Base-by-base conservation (phyloP, 2,113 vertebrate species). In the Antennarius striatus region DNA sequence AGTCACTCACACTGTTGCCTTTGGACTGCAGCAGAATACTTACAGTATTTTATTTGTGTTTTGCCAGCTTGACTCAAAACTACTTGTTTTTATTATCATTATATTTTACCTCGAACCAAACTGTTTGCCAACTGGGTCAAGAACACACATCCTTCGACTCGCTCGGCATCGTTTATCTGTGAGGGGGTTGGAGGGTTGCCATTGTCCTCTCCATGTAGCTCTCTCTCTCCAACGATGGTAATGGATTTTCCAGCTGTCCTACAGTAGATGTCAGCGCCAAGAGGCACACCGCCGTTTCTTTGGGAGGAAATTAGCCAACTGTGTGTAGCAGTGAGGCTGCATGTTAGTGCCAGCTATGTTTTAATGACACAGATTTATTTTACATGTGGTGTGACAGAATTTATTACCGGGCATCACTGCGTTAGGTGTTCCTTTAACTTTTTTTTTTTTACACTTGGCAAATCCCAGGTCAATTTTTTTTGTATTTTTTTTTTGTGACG, bases 161-260 rank as follows among this genome's bases (percentile, higher is more conserved):
- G 50, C 53, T 47, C n/a, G 47, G 9, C 22, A 10, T 64, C 3
- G 30, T 53, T 62, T 50, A 10, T 57, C 29, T 80, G 67, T 14
- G 43, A 63, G 22, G 10, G 40, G 45, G 58, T 36, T 68, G 51
- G 14, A 68, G 48, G 15, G 63, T 50, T 43, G 9, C 40, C 62
- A 14, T 63, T 13, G 51, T 72, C 17, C 49, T 7, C 32, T 22
- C 22, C 22, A 22, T 22, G 22, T 22, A 22, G 22, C 22, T 22
- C 22, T 47, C 30, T 50, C 36, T 52, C 42, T 66, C 55, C 36
- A 58, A 32, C 63, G 15, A 54, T 17, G 63, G 22, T 67, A 71
- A 75, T 79, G 72, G 50, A 74, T 85, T 88, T 89, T 87, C 73
- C 73, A 85, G 63, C 80, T 83, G 55, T 79, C 69, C 42, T 71